Conservation (phyloP, 2,888 invertebrate genomes). For the Tineola bisselliella region DNA sequence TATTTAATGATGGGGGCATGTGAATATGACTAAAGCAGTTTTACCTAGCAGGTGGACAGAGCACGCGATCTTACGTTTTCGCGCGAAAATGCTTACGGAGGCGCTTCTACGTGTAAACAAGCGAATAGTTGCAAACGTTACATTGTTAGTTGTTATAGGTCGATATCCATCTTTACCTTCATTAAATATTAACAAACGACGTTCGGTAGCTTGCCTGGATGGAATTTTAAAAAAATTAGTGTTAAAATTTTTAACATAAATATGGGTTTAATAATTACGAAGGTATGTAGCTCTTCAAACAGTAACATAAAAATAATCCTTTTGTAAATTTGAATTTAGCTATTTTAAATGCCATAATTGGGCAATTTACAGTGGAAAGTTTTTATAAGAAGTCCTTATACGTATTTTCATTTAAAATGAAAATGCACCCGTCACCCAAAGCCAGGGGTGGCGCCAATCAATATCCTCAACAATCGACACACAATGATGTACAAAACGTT, state of each 20-base stretch:
- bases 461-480: neutral
- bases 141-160: neutral
- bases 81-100: slow-evolving; percentile 12
- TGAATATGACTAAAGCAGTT: neutral
- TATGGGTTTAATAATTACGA: neutral
- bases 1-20: neutral
- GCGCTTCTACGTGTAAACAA: slow-evolving; percentile 37
- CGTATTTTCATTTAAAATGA: neutral
- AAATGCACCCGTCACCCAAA: neutral
- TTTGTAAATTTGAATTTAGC: too few species aligned
- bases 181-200: neutral
- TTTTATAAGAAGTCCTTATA: too few species aligned
- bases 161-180: neutral
- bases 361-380: too few species aligned
- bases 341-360: too few species aligned
- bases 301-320: too few species aligned
- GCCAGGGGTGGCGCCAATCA: neutral
- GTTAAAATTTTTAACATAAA: neutral
- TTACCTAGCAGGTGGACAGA: neutral
- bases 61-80: slow-evolving; percentile 44
- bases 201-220: neutral
- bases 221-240: neutral
- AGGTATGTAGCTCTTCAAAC: neutral
- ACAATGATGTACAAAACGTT: neutral
- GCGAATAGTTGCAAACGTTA: neutral